Evolutionary conservation across 1,140 invertebrate genomes (phyloP), one percentile per base, ranked within the genome.

Genomic region (Eumeta japonica): DNA sequence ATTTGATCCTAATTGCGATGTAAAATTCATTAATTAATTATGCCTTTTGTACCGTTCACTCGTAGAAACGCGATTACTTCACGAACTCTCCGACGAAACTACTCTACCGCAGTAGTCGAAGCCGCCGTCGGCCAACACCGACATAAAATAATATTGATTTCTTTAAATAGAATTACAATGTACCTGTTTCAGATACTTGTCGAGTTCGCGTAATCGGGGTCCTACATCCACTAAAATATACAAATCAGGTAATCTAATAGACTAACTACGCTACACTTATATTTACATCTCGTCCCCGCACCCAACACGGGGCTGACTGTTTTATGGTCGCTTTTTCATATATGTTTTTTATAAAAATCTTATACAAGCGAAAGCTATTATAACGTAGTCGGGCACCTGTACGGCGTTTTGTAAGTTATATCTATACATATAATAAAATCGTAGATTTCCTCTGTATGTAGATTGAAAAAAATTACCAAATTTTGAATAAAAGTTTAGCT

Each of bases 181-280:
- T n/a, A n/a, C n/a, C n/a, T n/a, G n/a, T n/a, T n/a, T n/a, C n/a
- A n/a, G n/a, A n/a, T n/a, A n/a, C n/a, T n/a, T n/a, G n/a, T n/a
- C n/a, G 43, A 42, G 52, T 56, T 52, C 55, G 52, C 48, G 57
- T 55, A 54, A 61, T 61, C 62, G 62, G 52, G 55, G 12, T 51
- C 50, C 62, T 62, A 62, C 56, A 32, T 28, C 31, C 41, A 45
- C 45, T 51, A 55, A 50, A 56, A 59, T 59, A 62, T 57, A 59
- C 55, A 65, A 55, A 28, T 35, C 28, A 33, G 15, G 46, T 49
- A 42, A 50, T 41, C 41, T 43, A 39, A 47, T 27, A 52, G 51
- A 58, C 16, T 39, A 47, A 27, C 53, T 52, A 58, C 18, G 34
- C n/a, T 24, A 24, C 20, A 24, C 20, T n/a, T 24, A 7, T 64